These are phyloP conservation scores for Drosophila formosana DNA, from an alignment of 2,888 invertebrate genomes.

Conservation along the genomic window DNA sequence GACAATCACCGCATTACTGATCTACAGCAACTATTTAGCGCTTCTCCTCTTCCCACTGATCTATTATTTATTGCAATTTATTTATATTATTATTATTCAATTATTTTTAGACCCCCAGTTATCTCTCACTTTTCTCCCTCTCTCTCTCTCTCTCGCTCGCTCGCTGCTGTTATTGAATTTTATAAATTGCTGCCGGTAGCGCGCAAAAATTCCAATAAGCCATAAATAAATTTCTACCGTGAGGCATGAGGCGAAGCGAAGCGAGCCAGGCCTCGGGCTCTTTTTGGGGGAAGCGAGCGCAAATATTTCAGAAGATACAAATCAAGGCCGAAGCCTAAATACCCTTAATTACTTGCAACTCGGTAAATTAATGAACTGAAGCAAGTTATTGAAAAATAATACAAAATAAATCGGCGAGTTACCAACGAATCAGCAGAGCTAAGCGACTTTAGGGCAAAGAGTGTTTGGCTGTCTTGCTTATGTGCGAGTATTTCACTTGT, in stretches of 20 bases:
- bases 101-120: constrained; percentile 52
- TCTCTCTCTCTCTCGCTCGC: constrained; percentile 32
- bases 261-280: constrained; percentile 78
- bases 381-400: no score
- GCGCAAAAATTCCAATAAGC: constrained; percentile 80
- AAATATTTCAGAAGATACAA: constrained; percentile 48
- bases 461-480: constrained; percentile 34
- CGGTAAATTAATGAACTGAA: no score
- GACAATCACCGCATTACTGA: neutral
- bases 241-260: constrained; percentile 54
- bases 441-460: neutral
- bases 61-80: constrained; percentile 14
- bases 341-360: constrained; percentile 27
- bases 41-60: constrained; percentile 1
- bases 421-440: neutral
- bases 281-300: constrained; percentile 58
- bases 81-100: neutral
- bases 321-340: constrained; percentile 50
- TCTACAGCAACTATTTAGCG: neutral
- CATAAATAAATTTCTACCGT: constrained; percentile 81
- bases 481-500: constrained; percentile 68
- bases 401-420: neutral
- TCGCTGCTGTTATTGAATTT: constrained; percentile 74
- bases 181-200: constrained; percentile 78
- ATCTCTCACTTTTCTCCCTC: constrained; percentile 6